Conservation (phyloP, 2,113 vertebrate genomes). For the Pan paniscus region DNA sequence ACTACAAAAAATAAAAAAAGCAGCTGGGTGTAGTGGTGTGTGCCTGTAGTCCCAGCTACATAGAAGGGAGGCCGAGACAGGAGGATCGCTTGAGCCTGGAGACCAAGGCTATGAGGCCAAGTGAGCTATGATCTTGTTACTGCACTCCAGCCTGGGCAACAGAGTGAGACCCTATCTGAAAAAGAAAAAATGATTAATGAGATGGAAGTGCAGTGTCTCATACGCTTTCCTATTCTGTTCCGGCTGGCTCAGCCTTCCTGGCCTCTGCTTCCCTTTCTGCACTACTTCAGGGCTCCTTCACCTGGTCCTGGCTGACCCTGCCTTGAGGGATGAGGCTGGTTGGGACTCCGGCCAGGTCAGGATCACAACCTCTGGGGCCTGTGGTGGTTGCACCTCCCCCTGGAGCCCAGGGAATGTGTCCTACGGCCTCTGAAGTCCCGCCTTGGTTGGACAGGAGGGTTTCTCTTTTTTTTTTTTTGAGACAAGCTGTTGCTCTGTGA, state of each 20-base stretch:
- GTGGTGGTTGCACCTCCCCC: neutral
- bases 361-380: neutral
- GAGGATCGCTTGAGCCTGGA: neutral
- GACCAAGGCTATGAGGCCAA: too few relatives aligned
- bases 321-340: neutral
- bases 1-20: neutral
- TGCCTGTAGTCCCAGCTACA: neutral
- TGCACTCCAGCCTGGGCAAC: too few relatives aligned
- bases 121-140: neutral
- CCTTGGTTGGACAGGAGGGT: neutral
- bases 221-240: accelerated
- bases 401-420: neutral
- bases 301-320: too few relatives aligned
- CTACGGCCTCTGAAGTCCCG: too few relatives aligned
- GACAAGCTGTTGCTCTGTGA: too few relatives aligned
- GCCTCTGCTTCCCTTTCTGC: too few relatives aligned
- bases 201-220: too few relatives aligned
- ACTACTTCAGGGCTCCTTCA: too few relatives aligned
- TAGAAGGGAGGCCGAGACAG: neutral
- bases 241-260: too few relatives aligned
- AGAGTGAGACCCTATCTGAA: neutral
- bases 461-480: too few relatives aligned
- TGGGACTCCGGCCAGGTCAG: neutral
- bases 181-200: too few relatives aligned
- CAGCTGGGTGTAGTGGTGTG: neutral